Evolutionary conservation across 2,888 invertebrate genomes (phyloP).

Genomic region (Periphyllus acericola): DNA sequence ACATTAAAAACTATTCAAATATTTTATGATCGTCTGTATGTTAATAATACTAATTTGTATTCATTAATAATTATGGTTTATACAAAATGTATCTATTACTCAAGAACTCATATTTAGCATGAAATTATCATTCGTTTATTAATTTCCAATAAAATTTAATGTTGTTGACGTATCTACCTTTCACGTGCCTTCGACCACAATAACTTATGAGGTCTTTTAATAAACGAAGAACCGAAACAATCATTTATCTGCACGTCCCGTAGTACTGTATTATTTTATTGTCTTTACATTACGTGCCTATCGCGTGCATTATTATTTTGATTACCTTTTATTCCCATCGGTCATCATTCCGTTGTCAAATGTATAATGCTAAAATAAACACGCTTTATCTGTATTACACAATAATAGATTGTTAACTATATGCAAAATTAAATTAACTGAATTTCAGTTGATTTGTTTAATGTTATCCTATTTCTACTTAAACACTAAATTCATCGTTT

Average conservation of each 20-base stretch:
- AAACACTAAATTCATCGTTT: too few species aligned
- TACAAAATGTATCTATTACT: neutral
- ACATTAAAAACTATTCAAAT: neutral
- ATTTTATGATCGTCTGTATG: neutral
- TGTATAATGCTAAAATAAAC: neutral
- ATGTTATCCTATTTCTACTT: too few species aligned
- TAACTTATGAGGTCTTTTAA: neutral
- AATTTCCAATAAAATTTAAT: neutral
- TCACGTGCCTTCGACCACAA: neutral
- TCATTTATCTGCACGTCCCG: neutral
- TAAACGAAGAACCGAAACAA: neutral
- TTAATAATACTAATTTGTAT: too few species aligned
- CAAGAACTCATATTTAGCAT: neutral
- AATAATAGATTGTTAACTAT: too few species aligned
- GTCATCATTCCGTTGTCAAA: neutral
- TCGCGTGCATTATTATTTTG: too few species aligned
- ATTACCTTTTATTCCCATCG: neutral
- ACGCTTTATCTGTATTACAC: neutral
- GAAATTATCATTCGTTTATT: constrained; percentile 9
- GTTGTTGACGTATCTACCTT: neutral
- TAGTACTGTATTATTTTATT: neutral
- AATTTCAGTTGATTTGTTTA: neutral
- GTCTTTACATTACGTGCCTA: too few species aligned
- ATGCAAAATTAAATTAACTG: too few species aligned
- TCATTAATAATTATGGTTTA: too few species aligned